Conservation (phyloP, 2,797 vertebrate species). For the Onychomys torridus region DNA sequence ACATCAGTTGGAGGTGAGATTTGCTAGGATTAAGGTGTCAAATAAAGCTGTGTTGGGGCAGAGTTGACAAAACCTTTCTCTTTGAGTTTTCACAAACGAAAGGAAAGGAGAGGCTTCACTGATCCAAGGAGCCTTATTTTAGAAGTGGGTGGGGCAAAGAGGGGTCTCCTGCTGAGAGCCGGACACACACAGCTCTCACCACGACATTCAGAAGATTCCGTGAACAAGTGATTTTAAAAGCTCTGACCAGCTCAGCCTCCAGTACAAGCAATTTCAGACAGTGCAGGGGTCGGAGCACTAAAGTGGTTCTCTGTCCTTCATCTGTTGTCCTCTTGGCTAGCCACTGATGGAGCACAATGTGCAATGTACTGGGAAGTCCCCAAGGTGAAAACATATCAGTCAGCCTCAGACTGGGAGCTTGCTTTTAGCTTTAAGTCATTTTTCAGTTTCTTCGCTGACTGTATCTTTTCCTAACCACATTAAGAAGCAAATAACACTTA, state of each 20-base stretch:
- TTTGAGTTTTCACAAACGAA: neutral
- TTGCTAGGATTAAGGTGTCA: conserved; percentile 76
- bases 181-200: neutral
- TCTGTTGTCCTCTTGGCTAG: conserved; percentile 57
- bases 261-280: conserved; percentile 61
- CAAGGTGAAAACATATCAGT: conserved; percentile 64
- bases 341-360: conserved; percentile 38
- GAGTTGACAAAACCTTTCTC: conserved; percentile 59
- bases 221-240: conserved; percentile 72
- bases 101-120: neutral
- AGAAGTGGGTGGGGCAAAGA: neutral
- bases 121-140: conserved; percentile 31
- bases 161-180: conserved; percentile 32
- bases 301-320: conserved; percentile 69
- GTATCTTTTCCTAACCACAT: conserved; percentile 30
- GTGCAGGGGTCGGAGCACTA: conserved; percentile 53
- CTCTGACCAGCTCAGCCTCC: conserved; percentile 58
- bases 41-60: conserved; percentile 29
- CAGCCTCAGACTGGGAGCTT: conserved; percentile 67
- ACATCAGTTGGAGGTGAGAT: conserved; percentile 73
- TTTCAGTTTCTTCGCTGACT: conserved; percentile 57
- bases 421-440: conserved; percentile 74
- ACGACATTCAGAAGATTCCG: conserved; percentile 68
- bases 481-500: conserved; percentile 61
- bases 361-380: conserved; percentile 23